Evolutionary conservation across 2,113 vertebrate species (phyloP).

Genomic region (Melanocharis versteri): DNA sequence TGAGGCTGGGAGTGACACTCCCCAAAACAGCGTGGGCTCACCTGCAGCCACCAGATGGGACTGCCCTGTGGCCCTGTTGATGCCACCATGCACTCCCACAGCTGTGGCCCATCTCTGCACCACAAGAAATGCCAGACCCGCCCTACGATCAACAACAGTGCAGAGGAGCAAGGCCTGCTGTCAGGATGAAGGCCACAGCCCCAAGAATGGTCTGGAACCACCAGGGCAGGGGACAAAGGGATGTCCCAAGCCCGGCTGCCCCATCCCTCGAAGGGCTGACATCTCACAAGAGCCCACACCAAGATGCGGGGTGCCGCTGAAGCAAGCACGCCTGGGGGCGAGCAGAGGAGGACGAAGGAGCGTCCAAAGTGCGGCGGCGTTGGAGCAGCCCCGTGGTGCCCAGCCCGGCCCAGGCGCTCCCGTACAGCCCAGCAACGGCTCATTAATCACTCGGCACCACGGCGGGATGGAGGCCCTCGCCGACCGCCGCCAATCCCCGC

Average conservation of each 20-base stretch:
- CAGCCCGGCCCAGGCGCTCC: background rate
- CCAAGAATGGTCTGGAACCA: background rate
- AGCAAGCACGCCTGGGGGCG: accelerated
- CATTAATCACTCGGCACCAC: constrained; percentile 70
- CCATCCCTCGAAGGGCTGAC: background rate
- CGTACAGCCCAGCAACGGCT: constrained; percentile 15
- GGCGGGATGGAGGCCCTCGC: constrained; percentile 63
- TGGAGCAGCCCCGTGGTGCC: background rate
- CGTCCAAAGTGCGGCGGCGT: accelerated
- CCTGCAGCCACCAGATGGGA: accelerated
- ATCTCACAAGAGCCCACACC: accelerated
- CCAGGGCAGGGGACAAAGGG: background rate
- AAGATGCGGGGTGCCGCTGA: accelerated
- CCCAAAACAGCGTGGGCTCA: background rate
- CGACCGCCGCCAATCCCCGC: constrained; percentile 63
- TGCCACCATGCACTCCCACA: accelerated
- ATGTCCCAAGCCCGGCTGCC: background rate
- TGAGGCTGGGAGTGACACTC: background rate
- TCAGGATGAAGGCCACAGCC: background rate
- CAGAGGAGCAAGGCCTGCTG: background rate
- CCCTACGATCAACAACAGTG: background rate
- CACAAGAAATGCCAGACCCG: accelerated
- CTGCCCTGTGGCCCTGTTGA: accelerated
- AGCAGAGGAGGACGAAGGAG: background rate
- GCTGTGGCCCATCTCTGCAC: background rate